Evolutionary conservation across 2,888 invertebrate species (phyloP), one percentile per base, ranked within the genome.

Genomic region (Griposia aprilina): DNA sequence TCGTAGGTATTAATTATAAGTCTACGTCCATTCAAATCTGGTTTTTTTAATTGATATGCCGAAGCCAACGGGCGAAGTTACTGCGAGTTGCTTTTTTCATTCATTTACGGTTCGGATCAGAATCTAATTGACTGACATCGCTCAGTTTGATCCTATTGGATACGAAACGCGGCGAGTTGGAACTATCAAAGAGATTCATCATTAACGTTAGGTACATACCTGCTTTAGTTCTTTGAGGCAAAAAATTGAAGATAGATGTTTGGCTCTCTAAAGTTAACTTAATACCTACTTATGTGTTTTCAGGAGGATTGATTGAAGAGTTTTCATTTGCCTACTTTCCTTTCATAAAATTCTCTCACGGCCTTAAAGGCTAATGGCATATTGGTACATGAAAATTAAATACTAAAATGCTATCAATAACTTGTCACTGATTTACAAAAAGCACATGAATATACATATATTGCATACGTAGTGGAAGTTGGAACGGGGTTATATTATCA

Each of bases 401-500:
- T 36, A 57, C 10, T 30, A 52, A 45, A 60, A 67, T 50, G 8
- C 10, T 15, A 67, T 59, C 57, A 82, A 48, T 69, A 72, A 55
- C 30, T 74, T 26, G 15, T 20, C 26, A 70, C 36, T 52, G 50
- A 72, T 66, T 79, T 75, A 26, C 30, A 36, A 55, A 69, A 74
- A 66, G 3, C 36, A 62, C 13, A 26, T 63, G 55, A 41, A 4
- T 36, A 11, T 8, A 30, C 13, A 17, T 50, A 57, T 67, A 55
- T 48, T 59, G 7, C 41, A 52, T 55, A 62, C 62, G 5, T 30
- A 71, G 59, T 74, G 50, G 55, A n/a, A n/a, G n/a, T n/a, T n/a
- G n/a, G n/a, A 80, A 30, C 65, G 11, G 50, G 52, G 63, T 74
- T 70, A 63, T 76, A 78, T 79, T 88, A 87, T 87, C 83, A 86